Base-by-base conservation (phyloP, 2,888 invertebrate species). In the Yponomeuta malinellus region DNA sequence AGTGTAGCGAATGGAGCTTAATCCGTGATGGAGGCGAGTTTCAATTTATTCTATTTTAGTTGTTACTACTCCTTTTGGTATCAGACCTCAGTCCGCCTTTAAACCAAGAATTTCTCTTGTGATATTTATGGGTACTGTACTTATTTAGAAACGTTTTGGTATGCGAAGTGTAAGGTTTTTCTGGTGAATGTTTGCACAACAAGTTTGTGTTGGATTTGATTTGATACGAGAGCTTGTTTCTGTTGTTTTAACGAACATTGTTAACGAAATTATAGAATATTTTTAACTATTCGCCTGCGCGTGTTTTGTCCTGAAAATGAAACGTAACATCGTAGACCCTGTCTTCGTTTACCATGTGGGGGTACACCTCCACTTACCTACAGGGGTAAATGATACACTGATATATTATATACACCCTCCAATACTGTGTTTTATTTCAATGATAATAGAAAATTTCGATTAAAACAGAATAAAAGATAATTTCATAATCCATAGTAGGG, bases 21-120 rank as follows among this genome's bases (percentile, higher is more conserved):
- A 83, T 84, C 78, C 81, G 78, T 83, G 85, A 86, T 84, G 85
- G 86, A 88, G 86, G 82, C 78, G 83, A 83, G 85, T 87, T 85
- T 83, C 82, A 85, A 87, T 84, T 85, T 84, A 84, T 82, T 83
- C 79, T 77, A 78, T 79, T 80, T 77, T 80, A 80, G 84, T 75
- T 78, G 12, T 59, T 15, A 4, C 12, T 5, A 15, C 15, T 15
- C 52, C 52, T 23, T 59, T 15, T 15, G 4, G 52, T 15, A 59
- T 15, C 52, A 43, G 43, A 3, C 12, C 15, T 15, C 15, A 15
- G 12, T 59, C 2, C 15, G 52, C 15, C 52, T 59, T 59, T 15
- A 59, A 59, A 15, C 52, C 12, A 4, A 59, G 15, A 2, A 15
- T 12, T 59, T 59, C 15, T 1, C 15, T 4, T 59, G 43, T 43